phyloP scores from a whole-genome alignment of 2,797 vertebrate genomes.

The Hemitrygon akajei region DNA sequence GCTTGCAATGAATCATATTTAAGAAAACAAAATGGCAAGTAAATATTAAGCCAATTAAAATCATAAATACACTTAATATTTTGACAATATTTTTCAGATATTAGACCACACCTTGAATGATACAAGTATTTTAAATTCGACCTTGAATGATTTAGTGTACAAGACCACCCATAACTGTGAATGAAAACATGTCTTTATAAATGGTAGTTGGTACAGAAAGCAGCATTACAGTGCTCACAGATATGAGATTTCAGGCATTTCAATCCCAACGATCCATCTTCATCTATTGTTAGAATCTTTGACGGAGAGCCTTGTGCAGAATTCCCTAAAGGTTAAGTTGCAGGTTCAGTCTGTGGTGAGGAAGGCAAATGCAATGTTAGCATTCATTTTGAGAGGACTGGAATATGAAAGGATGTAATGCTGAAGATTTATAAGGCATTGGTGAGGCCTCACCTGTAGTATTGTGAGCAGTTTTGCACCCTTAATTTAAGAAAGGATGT shows the following conservation, averaged over 20 bases:
- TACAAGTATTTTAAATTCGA: not conserved
- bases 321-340: too few species aligned
- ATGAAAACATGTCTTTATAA: slow-evolving; percentile 99
- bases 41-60: not conserved
- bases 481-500: too few species aligned
- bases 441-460: too few species aligned
- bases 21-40: not conserved
- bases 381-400: too few species aligned
- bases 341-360: too few species aligned
- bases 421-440: too few species aligned
- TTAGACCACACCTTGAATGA: not conserved
- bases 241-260: slow-evolving; percentile 95
- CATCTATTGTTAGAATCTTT: slow-evolving; percentile 97
- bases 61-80: not conserved
- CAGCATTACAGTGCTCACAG: slow-evolving; percentile 94
- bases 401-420: too few species aligned
- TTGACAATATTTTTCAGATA: not conserved
- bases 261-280: slow-evolving; percentile 85
- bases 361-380: too few species aligned
- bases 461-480: too few species aligned
- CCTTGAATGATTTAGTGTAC: not conserved
- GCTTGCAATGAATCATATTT: not conserved
- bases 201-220: slow-evolving; percentile 98
- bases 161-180: slow-evolving; percentile 71
- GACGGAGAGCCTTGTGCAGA: too few species aligned